Evolutionary conservation across 2,113 vertebrate genomes (phyloP), one percentile per base, ranked within the genome.

Genomic region (Peucedramus taeniatus): DNA sequence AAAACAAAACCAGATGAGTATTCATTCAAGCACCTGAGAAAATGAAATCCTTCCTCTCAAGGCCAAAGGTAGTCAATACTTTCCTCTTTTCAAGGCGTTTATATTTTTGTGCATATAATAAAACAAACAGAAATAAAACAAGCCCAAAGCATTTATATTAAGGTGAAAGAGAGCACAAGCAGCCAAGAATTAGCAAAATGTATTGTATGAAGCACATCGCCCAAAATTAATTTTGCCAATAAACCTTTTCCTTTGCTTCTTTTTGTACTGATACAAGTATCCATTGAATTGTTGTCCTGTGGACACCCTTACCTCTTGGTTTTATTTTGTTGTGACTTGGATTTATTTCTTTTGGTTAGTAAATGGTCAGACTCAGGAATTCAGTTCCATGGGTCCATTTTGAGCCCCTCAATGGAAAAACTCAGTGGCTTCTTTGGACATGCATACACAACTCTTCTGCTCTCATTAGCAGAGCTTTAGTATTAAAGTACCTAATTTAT

Each of bases 1-100:
- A 94, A 90, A 96, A 81, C 77, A 92, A 93, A 95, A 93, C 76
- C 91, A 97, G 68, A 96, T 96, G 94, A 89, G 47, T 63, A 44
- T 81, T 83, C 75, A 39, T 81, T 83, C 60, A 86, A 88, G 60
- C 86, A 95, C 91, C 72, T 95, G 86, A 76, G 37, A 92, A 95
- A 94, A 92, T 59, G 11, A 92, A 93, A 92, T 9, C 27, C 27
- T 86, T 94, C 68, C 76, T 87, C 56, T 42, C 22, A 90, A 92
- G 86, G 89, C 76, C 56, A 63, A 81, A 91, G 42, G 35, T 54
- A 75, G 66, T 70, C 64, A 69, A 59, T 39, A 74, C 4, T 63
- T 92, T 70, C 19, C 47, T 74, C 6, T 86, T 87, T 57, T 92
- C 47, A 63, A 85, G 42, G 8, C 86, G 11, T 42, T 28, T 27